These are phyloP conservation scores for Todiramphus saurophagus DNA, from an alignment of 2,113 vertebrate genomes.

Conservation along the genomic window DNA sequence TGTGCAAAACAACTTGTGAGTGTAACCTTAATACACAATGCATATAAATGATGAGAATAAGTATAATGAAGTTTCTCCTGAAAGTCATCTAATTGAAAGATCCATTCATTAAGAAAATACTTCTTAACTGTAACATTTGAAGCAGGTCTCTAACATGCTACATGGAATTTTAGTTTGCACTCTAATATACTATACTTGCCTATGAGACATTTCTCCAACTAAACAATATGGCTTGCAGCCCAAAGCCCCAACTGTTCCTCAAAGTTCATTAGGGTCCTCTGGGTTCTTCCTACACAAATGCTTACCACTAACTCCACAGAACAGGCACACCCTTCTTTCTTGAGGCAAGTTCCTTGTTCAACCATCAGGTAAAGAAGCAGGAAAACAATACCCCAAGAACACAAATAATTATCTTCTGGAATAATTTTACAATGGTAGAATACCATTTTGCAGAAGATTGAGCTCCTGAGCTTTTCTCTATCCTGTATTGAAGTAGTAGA, in stretches of 20 bases:
- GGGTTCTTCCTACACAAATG: not conserved
- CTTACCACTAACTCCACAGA: not conserved
- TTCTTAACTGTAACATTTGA: not conserved
- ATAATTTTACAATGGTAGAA: not conserved
- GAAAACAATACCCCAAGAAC: not conserved
- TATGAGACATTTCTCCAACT: not conserved
- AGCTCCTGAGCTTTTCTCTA: not conserved
- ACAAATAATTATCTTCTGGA: not conserved
- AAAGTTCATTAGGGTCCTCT: not conserved
- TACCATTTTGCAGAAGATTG: not conserved
- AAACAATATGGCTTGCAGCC: not conserved
- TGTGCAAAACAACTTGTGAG: not conserved
- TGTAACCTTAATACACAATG: not conserved
- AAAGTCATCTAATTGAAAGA: not conserved
- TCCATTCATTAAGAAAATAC: not conserved
- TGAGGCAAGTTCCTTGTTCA: not conserved
- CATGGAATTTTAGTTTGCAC: not conserved
- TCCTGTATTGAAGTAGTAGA: not conserved
- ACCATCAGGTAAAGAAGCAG: not conserved
- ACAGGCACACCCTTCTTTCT: not conserved
- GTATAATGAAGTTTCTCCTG: not conserved
- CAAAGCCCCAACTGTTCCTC: not conserved
- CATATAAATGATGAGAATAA: not conserved
- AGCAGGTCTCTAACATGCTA: not conserved
- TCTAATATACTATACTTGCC: not conserved